phyloP scores from a whole-genome alignment of 1,140 invertebrate species.

The Periplaneta americana region DNA sequence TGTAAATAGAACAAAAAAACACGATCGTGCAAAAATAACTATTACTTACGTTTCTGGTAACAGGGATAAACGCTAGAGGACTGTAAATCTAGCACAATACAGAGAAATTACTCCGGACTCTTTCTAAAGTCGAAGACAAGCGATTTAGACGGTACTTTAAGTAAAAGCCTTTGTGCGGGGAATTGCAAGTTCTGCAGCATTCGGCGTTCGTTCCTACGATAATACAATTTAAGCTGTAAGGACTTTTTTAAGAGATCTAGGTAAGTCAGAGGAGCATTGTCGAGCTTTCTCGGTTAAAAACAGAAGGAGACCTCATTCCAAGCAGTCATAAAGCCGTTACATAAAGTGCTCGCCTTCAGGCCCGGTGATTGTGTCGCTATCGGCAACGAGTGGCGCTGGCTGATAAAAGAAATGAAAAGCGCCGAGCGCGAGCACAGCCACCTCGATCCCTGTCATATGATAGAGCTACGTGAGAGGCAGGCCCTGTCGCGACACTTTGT shows the following conservation, averaged over 20 bases:
- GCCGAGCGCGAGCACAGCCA: neutral
- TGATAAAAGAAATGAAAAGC: neutral
- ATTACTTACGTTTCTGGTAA: no score
- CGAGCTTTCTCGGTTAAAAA: neutral
- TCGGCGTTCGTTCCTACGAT: neutral
- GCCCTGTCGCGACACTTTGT: no score
- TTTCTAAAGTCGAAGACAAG: no score
- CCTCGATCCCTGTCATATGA: no score
- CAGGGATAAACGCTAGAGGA: no score
- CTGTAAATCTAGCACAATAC: no score
- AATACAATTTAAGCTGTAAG: no score
- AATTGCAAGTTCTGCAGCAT: neutral
- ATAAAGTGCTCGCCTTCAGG: neutral
- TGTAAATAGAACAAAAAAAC: no score
- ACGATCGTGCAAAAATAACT: no score
- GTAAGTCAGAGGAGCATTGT: neutral
- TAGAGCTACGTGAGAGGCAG: no score
- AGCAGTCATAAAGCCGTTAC: neutral
- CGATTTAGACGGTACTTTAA: no score
- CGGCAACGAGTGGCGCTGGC: neutral
- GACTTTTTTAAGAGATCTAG: neutral
- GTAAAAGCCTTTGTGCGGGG: neutral
- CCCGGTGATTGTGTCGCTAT: neutral
- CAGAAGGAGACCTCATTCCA: neutral
- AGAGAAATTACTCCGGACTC: no score